These are phyloP conservation scores for Ferdinandea cuprea DNA, from an alignment of 2,888 invertebrate genomes.

Conservation along the genomic window DNA sequence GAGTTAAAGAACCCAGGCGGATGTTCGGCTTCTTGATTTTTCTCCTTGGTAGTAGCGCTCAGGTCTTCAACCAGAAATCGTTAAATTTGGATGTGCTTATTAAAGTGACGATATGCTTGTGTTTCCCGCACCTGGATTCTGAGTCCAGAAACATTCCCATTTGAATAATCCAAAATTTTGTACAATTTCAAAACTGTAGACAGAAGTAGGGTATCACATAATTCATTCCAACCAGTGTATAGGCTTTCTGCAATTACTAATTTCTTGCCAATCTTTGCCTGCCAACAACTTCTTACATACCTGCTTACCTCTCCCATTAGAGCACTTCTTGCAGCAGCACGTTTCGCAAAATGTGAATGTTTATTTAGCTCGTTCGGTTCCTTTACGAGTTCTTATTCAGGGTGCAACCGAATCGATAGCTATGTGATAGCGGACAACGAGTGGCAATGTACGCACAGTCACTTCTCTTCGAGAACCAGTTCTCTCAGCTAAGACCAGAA, in stretches of 20 bases:
- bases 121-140: too few relatives aligned
- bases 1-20: too few relatives aligned
- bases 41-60: too few relatives aligned
- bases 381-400: conserved; percentile 69
- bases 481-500: conserved; percentile 26
- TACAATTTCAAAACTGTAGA: not conserved
- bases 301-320: not conserved
- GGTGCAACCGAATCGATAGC: conserved; percentile 65
- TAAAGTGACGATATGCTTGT: too few relatives aligned
- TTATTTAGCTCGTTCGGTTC: conserved; percentile 67
- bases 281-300: not conserved
- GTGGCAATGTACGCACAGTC: conserved; percentile 68
- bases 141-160: too few relatives aligned
- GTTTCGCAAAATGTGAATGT: conserved; percentile 70
- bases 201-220: not conserved
- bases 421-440: conserved; percentile 70
- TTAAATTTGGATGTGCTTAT: too few relatives aligned
- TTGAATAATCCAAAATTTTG: too few relatives aligned
- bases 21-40: too few relatives aligned
- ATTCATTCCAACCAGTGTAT: not conserved
- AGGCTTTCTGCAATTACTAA: not conserved
- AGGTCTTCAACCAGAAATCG: too few relatives aligned
- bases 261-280: not conserved
- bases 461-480: conserved; percentile 59
- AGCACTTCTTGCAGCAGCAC: conserved; percentile 43